phyloP scores from a whole-genome alignment of 2,888 invertebrate species.

The Hartigia nigra region DNA sequence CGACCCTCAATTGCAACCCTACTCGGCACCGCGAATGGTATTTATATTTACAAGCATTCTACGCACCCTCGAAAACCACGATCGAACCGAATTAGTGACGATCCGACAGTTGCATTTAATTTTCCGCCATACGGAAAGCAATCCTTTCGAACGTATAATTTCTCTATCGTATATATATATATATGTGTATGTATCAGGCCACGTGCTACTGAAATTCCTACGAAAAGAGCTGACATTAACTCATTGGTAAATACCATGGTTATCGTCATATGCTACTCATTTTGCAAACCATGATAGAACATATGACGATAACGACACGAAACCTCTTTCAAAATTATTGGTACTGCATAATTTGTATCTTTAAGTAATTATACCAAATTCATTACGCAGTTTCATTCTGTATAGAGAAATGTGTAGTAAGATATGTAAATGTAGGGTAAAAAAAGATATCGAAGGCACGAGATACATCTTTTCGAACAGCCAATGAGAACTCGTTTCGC shows the following conservation, averaged over 20 bases:
- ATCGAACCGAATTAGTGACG: constrained; percentile 37
- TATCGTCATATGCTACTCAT: constrained; percentile 49
- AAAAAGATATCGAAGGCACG: background rate
- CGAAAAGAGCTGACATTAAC: constrained; percentile 31
- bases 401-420: background rate
- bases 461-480: background rate
- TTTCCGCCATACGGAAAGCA: constrained; percentile 30
- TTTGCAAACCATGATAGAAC: background rate
- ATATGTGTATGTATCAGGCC: constrained; percentile 27
- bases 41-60: constrained; percentile 46
- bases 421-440: background rate
- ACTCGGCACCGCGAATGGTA: constrained; percentile 28
- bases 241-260: constrained; percentile 20
- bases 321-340: background rate
- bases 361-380: background rate
- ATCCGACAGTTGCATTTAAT: constrained; percentile 51
- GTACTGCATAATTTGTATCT: background rate
- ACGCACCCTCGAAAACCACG: constrained; percentile 37
- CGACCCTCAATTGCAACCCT: constrained; percentile 25
- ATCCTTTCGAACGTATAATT: constrained; percentile 35
- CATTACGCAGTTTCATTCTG: background rate
- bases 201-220: constrained; percentile 42
- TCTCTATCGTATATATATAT: constrained; percentile 29
- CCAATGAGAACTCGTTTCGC: constrained; percentile 11
- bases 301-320: background rate